These are phyloP conservation scores for Eurytoma californica DNA, from an alignment of 2,888 invertebrate genomes.

Conservation along the genomic window DNA sequence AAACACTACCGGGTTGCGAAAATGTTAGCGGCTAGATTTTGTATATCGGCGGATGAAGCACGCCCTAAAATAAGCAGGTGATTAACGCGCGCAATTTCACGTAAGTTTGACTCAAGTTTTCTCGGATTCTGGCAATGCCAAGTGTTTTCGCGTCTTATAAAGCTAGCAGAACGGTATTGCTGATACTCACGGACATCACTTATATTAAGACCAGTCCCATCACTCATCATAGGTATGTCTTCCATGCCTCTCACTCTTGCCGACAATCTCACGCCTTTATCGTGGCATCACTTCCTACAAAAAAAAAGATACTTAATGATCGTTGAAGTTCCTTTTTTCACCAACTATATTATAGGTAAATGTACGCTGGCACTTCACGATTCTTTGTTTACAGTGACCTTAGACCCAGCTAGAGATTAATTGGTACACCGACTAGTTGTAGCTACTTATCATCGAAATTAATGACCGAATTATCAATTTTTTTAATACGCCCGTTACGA, in stretches of 20 bases:
- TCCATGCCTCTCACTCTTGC: conserved; percentile 66
- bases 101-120: neutral
- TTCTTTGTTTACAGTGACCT: too few relatives aligned
- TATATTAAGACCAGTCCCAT: conserved; percentile 79
- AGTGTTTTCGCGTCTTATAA: neutral
- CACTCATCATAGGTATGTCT: conserved; percentile 52
- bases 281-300: conserved; percentile 34
- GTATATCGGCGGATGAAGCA: neutral
- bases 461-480: too few relatives aligned
- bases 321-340: neutral
- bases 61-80: conserved; percentile 17
- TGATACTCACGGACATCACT: conserved; percentile 89
- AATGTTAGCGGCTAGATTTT: neutral
- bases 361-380: too few relatives aligned
- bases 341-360: too few relatives aligned
- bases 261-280: neutral
- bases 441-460: too few relatives aligned
- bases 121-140: neutral
- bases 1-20: neutral
- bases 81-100: conserved; percentile 8
- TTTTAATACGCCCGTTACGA: too few relatives aligned
- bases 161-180: neutral
- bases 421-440: too few relatives aligned
- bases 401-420: too few relatives aligned
- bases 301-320: neutral